Evolutionary conservation across 2,888 invertebrate genomes (phyloP), one percentile per base, ranked within the genome.

Genomic region (Pedicia rivosa): DNA sequence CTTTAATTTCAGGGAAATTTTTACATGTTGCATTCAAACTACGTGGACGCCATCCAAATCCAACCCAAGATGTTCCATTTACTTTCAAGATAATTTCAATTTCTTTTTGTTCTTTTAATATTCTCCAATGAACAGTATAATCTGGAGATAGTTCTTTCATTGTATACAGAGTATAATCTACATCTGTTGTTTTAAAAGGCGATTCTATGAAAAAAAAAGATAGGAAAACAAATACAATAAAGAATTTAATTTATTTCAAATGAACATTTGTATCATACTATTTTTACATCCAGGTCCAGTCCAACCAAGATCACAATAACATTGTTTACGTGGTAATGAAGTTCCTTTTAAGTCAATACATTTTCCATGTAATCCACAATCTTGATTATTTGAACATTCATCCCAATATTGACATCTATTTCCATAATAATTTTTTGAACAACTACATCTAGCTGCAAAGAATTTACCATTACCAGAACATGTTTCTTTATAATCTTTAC

Each of bases 281-380:
- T 82, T 82, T 43, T 73, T 74, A 53, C 92, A 94, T 0, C 78
- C 77, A 15, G 74, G 69, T 3, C 92, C 92, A 52, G 78, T 86
- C 72, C 81, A 90, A 12, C 94, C 94, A 37, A 74, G 67, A 40
- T 86, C 78, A 53, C 94, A 95, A 59, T 82, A 95, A 55, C 95
- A 95, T 52, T 83, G 81, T 47, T 72, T 74, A 27, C 71, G 72
- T 0, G 92, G 92, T 7, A 81, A 68, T 17, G 82, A 77, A 1
- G 84, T 86, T 3, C 87, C 77, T 42, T 77, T 70, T 13, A 82
- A 65, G 51, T 87, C 79, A 13, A 88, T 64, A 55, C 95, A 95
- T 50, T 77, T 74, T 34, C 94, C 94, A 39, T 82, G 72, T 40
- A 73, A 67, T 0, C 87, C 86, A 54, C 95, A 95, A 56, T 94